Percentiles rank a stretch among this genome's conserved stretches.
phyloP scores from a whole-genome alignment of 2,888 invertebrate genomes.

The Nasonovia ribisnigri region DNA sequence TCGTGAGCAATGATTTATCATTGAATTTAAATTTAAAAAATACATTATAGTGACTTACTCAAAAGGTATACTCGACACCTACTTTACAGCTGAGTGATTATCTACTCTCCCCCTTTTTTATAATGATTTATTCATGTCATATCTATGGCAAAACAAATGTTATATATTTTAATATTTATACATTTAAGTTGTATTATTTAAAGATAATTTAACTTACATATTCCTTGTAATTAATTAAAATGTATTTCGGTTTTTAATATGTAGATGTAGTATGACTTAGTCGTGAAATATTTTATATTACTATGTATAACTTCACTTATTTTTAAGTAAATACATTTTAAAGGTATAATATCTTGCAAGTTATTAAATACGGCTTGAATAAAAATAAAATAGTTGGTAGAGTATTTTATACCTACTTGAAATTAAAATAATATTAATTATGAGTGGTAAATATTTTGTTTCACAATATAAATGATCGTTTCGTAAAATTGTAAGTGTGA shows the following conservation, averaged over 20 bases:
- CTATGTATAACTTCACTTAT: neutral
- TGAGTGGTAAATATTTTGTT: neutral
- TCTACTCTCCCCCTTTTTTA: no score
- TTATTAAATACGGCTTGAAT: neutral
- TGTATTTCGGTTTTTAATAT: neutral
- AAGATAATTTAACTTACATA: neutral
- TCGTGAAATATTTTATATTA: neutral
- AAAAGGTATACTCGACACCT: no score
- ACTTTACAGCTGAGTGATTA: no score
- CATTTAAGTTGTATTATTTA: neutral
- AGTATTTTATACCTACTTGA: neutral
- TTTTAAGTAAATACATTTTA: neutral
- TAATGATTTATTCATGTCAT: neutral
- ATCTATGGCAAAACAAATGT: neutral
- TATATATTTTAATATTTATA: neutral
- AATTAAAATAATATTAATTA: neutral
- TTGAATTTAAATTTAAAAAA: no score
- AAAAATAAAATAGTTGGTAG: neutral
- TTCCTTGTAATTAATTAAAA: neutral
- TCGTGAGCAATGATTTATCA: no score
- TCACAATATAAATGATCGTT: neutral
- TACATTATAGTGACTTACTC: no score
- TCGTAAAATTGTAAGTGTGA: no score
- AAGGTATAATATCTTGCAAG: neutral
- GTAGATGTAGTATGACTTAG: neutral